Evolutionary conservation across 2,113 vertebrate species (phyloP), one percentile per base, ranked within the genome.

Genomic region (Corydoras maculifer): DNA sequence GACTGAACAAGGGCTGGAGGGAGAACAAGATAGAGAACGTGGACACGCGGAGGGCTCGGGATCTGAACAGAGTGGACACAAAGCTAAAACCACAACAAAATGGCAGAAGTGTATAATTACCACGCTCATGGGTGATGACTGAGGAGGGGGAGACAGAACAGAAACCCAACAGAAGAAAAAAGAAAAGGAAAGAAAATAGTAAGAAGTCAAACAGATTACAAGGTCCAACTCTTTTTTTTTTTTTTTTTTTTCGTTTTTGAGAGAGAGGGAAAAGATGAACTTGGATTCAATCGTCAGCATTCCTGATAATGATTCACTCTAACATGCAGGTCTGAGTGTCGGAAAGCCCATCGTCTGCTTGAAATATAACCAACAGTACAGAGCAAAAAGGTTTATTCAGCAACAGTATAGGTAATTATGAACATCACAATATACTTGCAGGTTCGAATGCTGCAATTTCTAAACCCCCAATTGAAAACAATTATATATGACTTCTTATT

Each of bases 111-210:
- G 84, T 83, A 94, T 96, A 96, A 93, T 96, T 96, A 95, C 94
- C 94, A 92, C 87, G 91, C 87, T 96, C 92, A 94, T 93, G 91
- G 91, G 87, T 92, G 92, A 93, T 92, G 92, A 92, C 94, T 95
- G 93, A 92, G 89, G 89, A 90, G 88, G 88, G 89, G 89, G 88
- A 81, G 87, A 90, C 86, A 87, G 88, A 80, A 91, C 87, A 91
- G 88, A 89, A 88, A 90, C 90, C 85, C 77, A 81, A 91, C 86
- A 84, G 87, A 90, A 86, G 78, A 82, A 84, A 87, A 75, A 76
- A 79, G 74, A 82, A 84, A 78, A 89, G 88, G 79, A 81, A 82
- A 75, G 78, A 79, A 91, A 85, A 86, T 89, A 80, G 74, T 82
- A 87, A 92, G 83, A 88, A 74, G 79, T 77, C 78, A 86, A 87